Conservation (phyloP, 1,140 invertebrate genomes). For the Drosophila pachea region DNA sequence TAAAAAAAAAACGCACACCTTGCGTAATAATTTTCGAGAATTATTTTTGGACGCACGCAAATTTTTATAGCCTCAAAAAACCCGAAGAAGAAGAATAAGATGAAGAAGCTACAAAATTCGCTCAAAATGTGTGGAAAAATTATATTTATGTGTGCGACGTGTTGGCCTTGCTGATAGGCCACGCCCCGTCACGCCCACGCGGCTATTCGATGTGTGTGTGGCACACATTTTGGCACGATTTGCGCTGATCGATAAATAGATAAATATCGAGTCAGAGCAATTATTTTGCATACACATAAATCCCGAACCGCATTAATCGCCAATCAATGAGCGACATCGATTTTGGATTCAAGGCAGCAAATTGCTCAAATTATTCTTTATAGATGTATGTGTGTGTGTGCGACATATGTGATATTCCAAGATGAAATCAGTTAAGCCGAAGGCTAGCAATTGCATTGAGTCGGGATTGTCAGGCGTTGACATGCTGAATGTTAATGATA, state of each 20-base stretch:
- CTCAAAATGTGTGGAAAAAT: constrained; percentile 40
- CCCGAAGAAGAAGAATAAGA: no score
- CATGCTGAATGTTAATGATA: constrained; percentile 67
- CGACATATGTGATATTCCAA: constrained; percentile 50
- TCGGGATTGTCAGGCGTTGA: constrained; percentile 59
- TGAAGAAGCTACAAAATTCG: constrained; percentile 4
- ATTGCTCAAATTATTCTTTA: constrained; percentile 36
- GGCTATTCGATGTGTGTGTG: constrained; percentile 31
- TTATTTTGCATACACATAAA: not conserved
- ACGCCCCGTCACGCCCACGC: constrained; percentile 3
- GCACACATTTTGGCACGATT: constrained; percentile 67
- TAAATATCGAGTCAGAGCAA: constrained; percentile 45
- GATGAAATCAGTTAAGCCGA: constrained; percentile 65
- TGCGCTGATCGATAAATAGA: constrained; percentile 38
- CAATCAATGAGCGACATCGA: constrained; percentile 19
- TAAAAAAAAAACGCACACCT: constrained; percentile 29
- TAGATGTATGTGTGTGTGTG: not conserved
- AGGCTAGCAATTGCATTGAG: constrained; percentile 60
- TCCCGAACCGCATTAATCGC: constrained; percentile 10
- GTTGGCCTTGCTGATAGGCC: constrained; percentile 30
- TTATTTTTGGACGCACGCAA: constrained; percentile 47
- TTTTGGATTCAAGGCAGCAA: constrained; percentile 57
- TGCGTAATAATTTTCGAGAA: constrained; percentile 62
- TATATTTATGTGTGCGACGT: constrained; percentile 34
- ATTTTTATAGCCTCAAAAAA: constrained; percentile 19